Evolutionary conservation across 2,113 vertebrate genomes (phyloP), one percentile per base, ranked within the genome.

Genomic region (Varanus salvator): DNA sequence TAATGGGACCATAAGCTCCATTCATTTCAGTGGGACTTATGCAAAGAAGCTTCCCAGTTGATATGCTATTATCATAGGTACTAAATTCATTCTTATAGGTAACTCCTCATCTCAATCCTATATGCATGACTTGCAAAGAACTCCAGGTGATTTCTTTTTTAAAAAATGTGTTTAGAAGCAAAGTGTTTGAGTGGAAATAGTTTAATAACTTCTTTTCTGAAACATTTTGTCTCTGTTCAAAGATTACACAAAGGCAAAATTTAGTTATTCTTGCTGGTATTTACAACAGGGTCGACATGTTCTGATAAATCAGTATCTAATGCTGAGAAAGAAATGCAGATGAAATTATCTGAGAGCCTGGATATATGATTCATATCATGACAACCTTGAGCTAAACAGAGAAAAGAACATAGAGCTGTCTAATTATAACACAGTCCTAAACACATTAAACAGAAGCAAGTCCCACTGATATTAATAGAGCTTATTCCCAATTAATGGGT

Each of bases 271-370:
- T 91, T 86, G n/a, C 2, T 69, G 66, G 1, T 50, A 50, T 48
- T 86, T 87, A 83, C 88, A 95, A 75, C 4, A 93, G 38, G 0
- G 6, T 89, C 89, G 87, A 71, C 21, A 91, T 90, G 31, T 85
- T 89, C 69, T 77, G 81, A 60, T 1, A 94, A 94, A 89, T 89
- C 15, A 87, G 3, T 34, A 60, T 92, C 27, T 92, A 92, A 50
- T 34, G 48, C 19, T 77, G 82, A 94, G 66, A n/a, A 94, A 92
- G 1, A 1, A 2, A 90, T 91, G 14, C 50, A 86, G 4, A 87
- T 90, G 86, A 88, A 92, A 91, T 71, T 86, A 92, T 77, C 8
- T 94, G 91, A 86, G 52, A 23, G 0, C 71, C 86, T 81, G 84
- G 86, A 86, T 86, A 50, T 91, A 71, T 92, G 74, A 78, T 25